These are phyloP conservation scores for Myotis daubentonii DNA, from an alignment of 2,797 vertebrate genomes.

Conservation along the genomic window DNA sequence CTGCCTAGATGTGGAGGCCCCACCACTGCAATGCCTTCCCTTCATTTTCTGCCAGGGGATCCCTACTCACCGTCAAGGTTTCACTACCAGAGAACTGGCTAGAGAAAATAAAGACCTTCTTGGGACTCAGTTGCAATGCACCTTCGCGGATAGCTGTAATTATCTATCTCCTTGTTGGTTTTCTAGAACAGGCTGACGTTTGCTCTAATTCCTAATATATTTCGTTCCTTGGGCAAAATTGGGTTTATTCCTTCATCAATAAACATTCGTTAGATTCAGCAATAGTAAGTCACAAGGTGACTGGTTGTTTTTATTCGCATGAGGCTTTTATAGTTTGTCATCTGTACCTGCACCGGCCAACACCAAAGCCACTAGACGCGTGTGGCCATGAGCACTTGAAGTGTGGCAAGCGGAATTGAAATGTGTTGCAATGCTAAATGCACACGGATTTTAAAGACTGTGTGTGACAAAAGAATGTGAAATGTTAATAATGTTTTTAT, in stretches of 20 bases:
- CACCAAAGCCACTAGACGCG: not conserved
- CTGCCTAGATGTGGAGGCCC: too few relatives aligned
- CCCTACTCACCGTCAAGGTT: not conserved
- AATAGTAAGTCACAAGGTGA: not conserved
- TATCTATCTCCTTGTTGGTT: not conserved
- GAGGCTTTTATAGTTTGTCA: not conserved
- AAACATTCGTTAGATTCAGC: not conserved
- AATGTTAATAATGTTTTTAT: not conserved
- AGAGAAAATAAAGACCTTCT: not conserved
- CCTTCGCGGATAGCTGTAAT: not conserved
- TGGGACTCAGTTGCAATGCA: not conserved
- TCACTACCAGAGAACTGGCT: not conserved
- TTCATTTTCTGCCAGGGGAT: not conserved
- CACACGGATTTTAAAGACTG: not conserved
- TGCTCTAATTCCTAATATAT: not conserved
- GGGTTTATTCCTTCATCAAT: not conserved
- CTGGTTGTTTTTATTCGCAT: not conserved
- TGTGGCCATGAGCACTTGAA: not conserved
- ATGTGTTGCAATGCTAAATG: not conserved
- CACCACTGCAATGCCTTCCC: not conserved
- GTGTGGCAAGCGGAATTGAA: not conserved
- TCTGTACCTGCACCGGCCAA: not conserved
- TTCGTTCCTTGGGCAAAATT: not conserved
- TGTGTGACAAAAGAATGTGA: not conserved
- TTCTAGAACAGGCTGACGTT: not conserved